Base-by-base conservation (phyloP, 2,888 invertebrate genomes). In the Eulithis testata region DNA sequence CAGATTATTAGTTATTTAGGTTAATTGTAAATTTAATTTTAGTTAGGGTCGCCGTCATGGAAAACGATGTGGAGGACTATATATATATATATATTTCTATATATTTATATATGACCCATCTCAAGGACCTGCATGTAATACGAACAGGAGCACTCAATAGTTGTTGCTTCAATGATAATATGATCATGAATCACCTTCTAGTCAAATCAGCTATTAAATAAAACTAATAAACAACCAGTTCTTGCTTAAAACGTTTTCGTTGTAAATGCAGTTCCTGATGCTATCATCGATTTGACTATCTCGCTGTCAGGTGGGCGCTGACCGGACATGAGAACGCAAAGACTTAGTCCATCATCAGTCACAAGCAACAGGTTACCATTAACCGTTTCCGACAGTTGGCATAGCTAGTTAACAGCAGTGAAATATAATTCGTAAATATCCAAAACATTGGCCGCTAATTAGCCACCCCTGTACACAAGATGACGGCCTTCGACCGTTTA, bases 361-460 rank as follows among this genome's bases (percentile, higher is more conserved):
- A 83, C 77, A 72, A 71, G 88, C 90, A 90, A 90, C 90, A 90
- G 81, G 90, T 87, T 88, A 87, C 82, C 84, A 88, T 89, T 89
- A 88, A 74, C 74, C 72, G 79, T 77, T 88, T 88, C 88, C 87
- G 87, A 82, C 84, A 83, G 77, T 73, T 69, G 69, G 70, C 75
- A 71, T 73, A 72, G 73, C 21, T 70, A 81, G 77, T 76, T 80
- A 81, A 79, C 76, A 64, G 74, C 69, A 72, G 77, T 76, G 79
- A 79, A 74, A 72, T 74, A 78, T 66, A 47, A 60, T 59, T 54
- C 40, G 3, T 8, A 59, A 63, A 66, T 58, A 66, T 63, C 58
- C 54, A 60, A 63, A 70, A 65, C 62, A 70, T 56, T 47, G 40
- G 51, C 50, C 50, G 57, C 31, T 53, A 45, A 21, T 60, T 66